Percentiles rank a stretch among this genome's conserved stretches.
These are phyloP conservation scores for Spizaetus ornatus DNA, from an alignment of 2,113 vertebrate genomes.

Conservation along the genomic window DNA sequence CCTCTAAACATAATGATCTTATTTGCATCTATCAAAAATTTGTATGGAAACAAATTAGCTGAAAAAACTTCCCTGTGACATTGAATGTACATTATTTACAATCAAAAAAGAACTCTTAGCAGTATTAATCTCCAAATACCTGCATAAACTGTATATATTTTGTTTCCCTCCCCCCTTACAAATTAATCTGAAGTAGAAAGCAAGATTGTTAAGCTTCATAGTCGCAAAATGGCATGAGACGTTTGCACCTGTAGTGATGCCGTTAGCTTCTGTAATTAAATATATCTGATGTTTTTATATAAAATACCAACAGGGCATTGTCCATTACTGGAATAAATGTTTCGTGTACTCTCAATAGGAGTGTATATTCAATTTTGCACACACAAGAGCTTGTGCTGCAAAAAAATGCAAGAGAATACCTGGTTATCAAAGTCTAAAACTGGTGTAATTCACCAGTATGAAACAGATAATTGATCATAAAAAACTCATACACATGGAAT, in stretches of 20 bases:
- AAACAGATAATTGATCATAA: slow-evolving; percentile 34
- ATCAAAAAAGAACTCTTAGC: slow-evolving; percentile 68
- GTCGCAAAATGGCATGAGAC: slow-evolving; percentile 40
- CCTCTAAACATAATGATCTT: slow-evolving; percentile 79
- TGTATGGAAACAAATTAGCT: slow-evolving; percentile 73
- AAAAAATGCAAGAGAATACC: slow-evolving; percentile 17
- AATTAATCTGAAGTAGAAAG: slow-evolving; percentile 73
- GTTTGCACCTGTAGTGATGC: slow-evolving; percentile 58
- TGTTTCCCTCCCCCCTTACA: slow-evolving; percentile 45
- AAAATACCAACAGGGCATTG: slow-evolving; percentile 48
- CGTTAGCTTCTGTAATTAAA: slow-evolving; percentile 12
- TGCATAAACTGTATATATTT: slow-evolving; percentile 67
- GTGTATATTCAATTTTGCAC: slow-evolving; percentile 57
- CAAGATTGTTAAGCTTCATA: slow-evolving; percentile 55
- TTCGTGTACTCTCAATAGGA: slow-evolving; percentile 29
- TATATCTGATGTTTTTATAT: slow-evolving; percentile 24
- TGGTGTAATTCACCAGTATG: background rate
- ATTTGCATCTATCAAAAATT: slow-evolving; percentile 80
- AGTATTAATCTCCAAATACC: slow-evolving; percentile 66
- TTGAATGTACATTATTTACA: slow-evolving; percentile 86
- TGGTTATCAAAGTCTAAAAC: slow-evolving; percentile 13
- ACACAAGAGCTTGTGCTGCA: slow-evolving; percentile 45
- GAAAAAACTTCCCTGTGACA: slow-evolving; percentile 71
- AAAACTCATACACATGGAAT: slow-evolving; percentile 64
- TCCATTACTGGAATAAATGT: slow-evolving; percentile 36